Base-by-base conservation (phyloP, 1,140 invertebrate genomes). In the Euura saliciscinereae region DNA sequence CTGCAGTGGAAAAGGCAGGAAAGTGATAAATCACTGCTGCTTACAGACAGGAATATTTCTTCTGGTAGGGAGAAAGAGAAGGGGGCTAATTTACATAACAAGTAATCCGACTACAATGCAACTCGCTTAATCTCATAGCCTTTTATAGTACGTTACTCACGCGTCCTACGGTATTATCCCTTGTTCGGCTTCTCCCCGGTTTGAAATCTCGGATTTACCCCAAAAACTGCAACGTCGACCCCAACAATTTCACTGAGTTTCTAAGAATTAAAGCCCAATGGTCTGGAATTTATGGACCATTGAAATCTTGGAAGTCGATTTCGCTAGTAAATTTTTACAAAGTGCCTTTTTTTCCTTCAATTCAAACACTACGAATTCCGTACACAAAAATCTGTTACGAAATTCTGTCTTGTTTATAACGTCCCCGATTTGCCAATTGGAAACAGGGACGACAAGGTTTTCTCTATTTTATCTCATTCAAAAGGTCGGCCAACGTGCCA, bases 61-160 rank as follows among this genome's bases (percentile, higher is more conserved):
- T 59, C 51, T 65, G 73, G 73, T 66, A 67, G 76, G 77, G 73
- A 69, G 1, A 28, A 28, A 28, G 28, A 28, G 28, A 4, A 11
- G 4, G 75, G 73, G 74, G 75, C 75, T 78, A 78, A 78, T 78
- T 78, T 78, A 74, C 77, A 78, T 78, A 78, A 78, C 77, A 78
- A 78, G 76, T 77, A 78, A 78, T 77, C 75, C 73, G 74, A 77
- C 75, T 78, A 74, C 74, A 74, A 77, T 78, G 76, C 77, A 77
- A 74, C 75, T 78, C 74, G 73, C 76, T 78, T 78, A 78, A 78
- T 78, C 77, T 78, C 70, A 65, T 75, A 75, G 73, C 71, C 75
- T 73, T 73, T 72, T 67, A 42, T 70, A 74, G 45, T 71, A 74
- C 71, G 66, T 71, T 72, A 42, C 28, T 69, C 72, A 64, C 51